These are phyloP conservation scores for Lasiommata megera DNA, from an alignment of 2,888 invertebrate species.

Conservation along the genomic window DNA sequence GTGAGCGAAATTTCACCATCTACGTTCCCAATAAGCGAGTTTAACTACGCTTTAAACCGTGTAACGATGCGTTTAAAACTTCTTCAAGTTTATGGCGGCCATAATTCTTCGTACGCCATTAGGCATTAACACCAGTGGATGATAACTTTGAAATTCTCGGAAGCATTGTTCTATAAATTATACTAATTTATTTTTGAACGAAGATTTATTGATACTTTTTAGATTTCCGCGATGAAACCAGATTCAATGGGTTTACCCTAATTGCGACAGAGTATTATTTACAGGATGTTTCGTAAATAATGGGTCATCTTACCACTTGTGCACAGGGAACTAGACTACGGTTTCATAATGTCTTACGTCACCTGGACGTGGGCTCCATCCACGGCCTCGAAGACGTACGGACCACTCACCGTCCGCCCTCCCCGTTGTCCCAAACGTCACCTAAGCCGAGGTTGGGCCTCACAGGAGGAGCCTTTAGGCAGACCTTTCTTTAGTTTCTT, in stretches of 20 bases:
- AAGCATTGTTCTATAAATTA: conserved; percentile 13
- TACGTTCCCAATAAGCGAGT: conserved; percentile 28
- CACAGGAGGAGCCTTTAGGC: no score
- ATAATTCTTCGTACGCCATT: conserved; percentile 34
- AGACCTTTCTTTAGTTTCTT: no score
- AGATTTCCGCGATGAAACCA: background rate
- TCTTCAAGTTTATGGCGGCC: conserved; percentile 32
- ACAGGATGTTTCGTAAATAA: no score
- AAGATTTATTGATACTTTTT: conserved; percentile 2
- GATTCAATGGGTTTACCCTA: background rate
- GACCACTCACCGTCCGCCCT: no score
- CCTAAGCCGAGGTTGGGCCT: no score
- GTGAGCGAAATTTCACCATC: conserved; percentile 15
- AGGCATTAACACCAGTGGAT: conserved; percentile 28
- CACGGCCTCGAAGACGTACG: no score
- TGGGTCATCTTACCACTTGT: no score
- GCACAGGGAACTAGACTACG: no score
- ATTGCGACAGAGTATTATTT: background rate
- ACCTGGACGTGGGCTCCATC: no score
- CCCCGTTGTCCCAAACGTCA: no score
- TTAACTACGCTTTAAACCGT: conserved; percentile 31
- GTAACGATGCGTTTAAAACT: conserved; percentile 35
- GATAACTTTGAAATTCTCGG: conserved; percentile 23
- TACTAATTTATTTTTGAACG: conserved; percentile 6
- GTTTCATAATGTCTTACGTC: no score